Evolutionary conservation across 2,797 vertebrate species (phyloP).

Genomic region (Vultur gryphus): DNA sequence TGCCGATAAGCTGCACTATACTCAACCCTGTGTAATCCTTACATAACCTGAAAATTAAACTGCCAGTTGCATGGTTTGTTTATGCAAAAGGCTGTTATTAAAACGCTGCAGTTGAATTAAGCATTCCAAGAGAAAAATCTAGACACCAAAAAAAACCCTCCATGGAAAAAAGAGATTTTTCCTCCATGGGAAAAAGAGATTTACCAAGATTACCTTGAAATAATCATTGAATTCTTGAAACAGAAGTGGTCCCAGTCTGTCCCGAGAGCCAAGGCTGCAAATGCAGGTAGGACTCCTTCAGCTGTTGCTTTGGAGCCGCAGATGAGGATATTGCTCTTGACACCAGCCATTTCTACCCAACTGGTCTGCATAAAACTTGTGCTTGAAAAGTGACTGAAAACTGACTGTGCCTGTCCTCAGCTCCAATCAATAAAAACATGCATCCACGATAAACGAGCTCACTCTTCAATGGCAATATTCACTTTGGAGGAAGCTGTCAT

Average conservation of each 20-base stretch:
- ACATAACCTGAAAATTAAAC: not conserved
- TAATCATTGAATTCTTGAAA: not conserved
- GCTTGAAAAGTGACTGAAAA: not conserved
- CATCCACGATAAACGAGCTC: not conserved
- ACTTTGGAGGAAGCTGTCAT: constrained; percentile 25
- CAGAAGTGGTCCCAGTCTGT: not conserved
- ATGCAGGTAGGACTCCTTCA: not conserved
- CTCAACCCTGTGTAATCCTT: not conserved
- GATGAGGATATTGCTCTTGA: not conserved
- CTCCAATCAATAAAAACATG: not conserved
- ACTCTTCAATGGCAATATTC: not conserved
- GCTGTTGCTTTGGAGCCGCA: not conserved
- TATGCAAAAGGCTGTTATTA: not conserved
- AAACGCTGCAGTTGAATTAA: not conserved
- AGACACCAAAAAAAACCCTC: not conserved
- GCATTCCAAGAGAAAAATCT: not conserved
- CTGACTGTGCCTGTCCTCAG: not conserved
- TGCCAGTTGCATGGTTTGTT: not conserved
- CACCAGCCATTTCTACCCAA: not conserved
- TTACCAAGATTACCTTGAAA: not conserved
- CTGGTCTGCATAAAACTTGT: not conserved
- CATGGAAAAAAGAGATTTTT: not conserved
- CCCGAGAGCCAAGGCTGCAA: not conserved
- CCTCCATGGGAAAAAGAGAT: not conserved
- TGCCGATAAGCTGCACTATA: not conserved